Conservation (phyloP, 2,888 invertebrate genomes). For the Acleris sparsana region DNA sequence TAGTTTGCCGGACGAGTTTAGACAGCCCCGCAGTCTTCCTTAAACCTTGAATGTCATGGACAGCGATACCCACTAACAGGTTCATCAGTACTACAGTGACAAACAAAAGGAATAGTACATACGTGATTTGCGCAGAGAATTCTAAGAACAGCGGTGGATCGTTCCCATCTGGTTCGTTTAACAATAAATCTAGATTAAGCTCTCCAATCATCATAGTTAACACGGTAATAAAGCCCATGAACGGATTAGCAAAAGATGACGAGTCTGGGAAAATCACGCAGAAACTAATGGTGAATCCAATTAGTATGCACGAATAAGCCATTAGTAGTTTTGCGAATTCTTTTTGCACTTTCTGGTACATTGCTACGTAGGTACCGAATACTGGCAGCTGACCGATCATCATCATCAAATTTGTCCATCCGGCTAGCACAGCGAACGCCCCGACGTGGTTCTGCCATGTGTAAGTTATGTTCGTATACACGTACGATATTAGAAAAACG, state of each 20-base stretch:
- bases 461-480: constrained; percentile 89
- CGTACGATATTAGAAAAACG: constrained; percentile 92
- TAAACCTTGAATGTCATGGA: constrained; percentile 93
- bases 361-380: constrained; percentile 94
- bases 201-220: constrained; percentile 96
- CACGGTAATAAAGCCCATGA: constrained; percentile 92
- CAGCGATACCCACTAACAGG: constrained; percentile 92
- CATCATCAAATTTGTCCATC: constrained; percentile 95
- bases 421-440: constrained; percentile 92
- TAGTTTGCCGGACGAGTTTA: constrained; percentile 92
- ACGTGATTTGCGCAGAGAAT: constrained; percentile 92
- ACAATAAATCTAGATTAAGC: constrained; percentile 88
- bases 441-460: constrained; percentile 95
- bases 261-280: constrained; percentile 94
- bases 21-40: constrained; percentile 93
- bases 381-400: constrained; percentile 95
- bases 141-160: constrained; percentile 90
- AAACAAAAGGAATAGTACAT: constrained; percentile 90
- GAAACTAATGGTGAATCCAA: constrained; percentile 94
- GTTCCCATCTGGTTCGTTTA: constrained; percentile 90
- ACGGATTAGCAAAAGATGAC: constrained; percentile 91
- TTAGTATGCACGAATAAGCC: constrained; percentile 92
- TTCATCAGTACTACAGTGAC: constrained; percentile 95
- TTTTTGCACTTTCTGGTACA: constrained; percentile 94
- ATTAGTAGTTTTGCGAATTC: constrained; percentile 94